A percentile compares a stretch with the other conserved stretches of the same genome.
Conservation (phyloP, 2,888 invertebrate species). For the Thecocarcelia acutangulata region DNA sequence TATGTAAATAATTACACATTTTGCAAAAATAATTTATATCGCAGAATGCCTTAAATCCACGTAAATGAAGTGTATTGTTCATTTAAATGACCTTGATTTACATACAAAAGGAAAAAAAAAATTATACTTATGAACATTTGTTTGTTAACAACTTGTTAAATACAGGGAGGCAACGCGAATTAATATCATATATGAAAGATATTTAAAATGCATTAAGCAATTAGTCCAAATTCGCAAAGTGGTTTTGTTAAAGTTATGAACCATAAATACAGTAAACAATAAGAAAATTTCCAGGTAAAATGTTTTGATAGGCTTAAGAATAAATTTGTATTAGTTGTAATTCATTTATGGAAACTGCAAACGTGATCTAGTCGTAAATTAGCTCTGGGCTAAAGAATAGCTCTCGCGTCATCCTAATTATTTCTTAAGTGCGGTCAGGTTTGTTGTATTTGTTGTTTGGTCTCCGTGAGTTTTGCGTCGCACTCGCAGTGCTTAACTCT, state of each 20-base stretch:
- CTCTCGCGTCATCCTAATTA: too few species aligned
- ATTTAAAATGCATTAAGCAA: slow-evolving; percentile 33
- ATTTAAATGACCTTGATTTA: slow-evolving; percentile 64
- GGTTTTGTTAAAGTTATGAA: slow-evolving; percentile 1
- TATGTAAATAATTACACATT: slow-evolving; percentile 50
- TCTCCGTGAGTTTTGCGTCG: too few species aligned
- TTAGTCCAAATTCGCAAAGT: slow-evolving; percentile 37
- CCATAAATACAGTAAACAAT: slow-evolving; percentile 1
- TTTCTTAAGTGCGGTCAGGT: too few species aligned
- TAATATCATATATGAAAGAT: not conserved
- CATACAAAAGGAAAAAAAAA: slow-evolving; percentile 9
- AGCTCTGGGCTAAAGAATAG: too few species aligned
- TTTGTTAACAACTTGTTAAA: slow-evolving; percentile 12
- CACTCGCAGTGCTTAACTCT: too few species aligned
- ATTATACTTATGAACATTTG: slow-evolving; percentile 6
- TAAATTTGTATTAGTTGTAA: too few species aligned
- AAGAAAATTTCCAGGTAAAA: too few species aligned
- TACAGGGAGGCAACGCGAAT: not conserved
- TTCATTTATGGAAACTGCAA: too few species aligned
- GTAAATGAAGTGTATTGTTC: slow-evolving; percentile 44
- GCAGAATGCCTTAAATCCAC: slow-evolving; percentile 41
- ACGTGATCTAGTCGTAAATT: too few species aligned
- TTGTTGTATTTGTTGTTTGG: too few species aligned
- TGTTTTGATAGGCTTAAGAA: too few species aligned
- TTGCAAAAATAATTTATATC: slow-evolving; percentile 39